These are phyloP conservation scores for Tyto alba DNA, from an alignment of 2,113 vertebrate species.

Conservation along the genomic window DNA sequence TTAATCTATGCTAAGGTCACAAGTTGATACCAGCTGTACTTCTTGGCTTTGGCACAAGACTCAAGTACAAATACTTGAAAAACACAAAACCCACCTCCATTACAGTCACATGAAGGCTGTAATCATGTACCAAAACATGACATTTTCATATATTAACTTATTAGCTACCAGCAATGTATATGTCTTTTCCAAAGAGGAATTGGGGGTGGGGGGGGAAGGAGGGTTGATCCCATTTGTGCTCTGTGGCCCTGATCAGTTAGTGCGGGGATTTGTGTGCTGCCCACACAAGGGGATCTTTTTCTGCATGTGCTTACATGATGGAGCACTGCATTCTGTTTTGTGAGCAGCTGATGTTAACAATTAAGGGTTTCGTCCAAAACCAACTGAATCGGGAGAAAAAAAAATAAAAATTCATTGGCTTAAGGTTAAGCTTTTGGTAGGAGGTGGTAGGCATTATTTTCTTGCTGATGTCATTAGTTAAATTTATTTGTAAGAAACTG, in stretches of 20 bases:
- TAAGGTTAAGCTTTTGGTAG: background rate
- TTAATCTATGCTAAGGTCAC: background rate
- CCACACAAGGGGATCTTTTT: background rate
- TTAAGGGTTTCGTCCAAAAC: background rate
- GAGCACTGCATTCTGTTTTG: background rate
- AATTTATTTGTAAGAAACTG: background rate
- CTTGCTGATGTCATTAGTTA: background rate
- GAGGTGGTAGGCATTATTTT: background rate
- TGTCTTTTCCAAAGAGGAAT: background rate
- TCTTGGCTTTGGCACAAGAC: background rate
- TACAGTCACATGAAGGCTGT: background rate
- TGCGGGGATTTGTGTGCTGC: background rate
- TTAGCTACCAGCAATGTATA: background rate
- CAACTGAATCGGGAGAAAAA: background rate
- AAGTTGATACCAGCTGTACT: slow-evolving; percentile 23
- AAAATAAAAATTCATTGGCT: background rate
- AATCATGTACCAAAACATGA: background rate
- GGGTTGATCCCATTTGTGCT: background rate
- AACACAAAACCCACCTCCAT: background rate
- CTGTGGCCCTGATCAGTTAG: background rate
- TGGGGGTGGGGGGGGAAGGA: rapidly evolving
- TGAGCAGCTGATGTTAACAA: background rate
- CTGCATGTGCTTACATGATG: background rate
- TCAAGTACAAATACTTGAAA: background rate
- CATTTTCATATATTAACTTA: background rate